Evolutionary conservation across 2,113 vertebrate species (phyloP).

Genomic region (Psettodes erumei): DNA sequence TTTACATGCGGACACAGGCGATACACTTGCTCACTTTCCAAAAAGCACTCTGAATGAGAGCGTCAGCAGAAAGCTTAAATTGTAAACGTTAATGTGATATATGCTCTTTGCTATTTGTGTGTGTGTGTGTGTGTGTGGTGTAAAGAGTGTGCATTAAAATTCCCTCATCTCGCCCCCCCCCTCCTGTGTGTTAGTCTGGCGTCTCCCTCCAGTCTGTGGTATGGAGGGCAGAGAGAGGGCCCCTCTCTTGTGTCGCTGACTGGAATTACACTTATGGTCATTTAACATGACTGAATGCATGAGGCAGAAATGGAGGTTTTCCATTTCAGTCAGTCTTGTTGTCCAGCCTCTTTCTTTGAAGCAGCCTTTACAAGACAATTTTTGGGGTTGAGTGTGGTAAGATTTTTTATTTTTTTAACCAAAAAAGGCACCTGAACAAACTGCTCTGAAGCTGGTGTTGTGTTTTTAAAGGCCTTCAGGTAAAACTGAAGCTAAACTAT

Average conservation of each 20-base stretch:
- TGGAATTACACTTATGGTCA: slow-evolving; percentile 77
- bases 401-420: neutral
- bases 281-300: slow-evolving; percentile 68
- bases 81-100: slow-evolving; percentile 61
- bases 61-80: slow-evolving; percentile 62
- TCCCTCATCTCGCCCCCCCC: slow-evolving; percentile 40
- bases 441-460: neutral
- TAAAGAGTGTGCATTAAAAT: slow-evolving; percentile 59
- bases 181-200: slow-evolving; percentile 44
- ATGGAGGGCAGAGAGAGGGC: slow-evolving; percentile 68
- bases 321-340: slow-evolving; percentile 31
- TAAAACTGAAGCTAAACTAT: too few relatives aligned
- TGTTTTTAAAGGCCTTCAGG: neutral
- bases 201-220: slow-evolving; percentile 76
- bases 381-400: neutral
- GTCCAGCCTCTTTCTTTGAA: neutral
- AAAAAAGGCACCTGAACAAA: neutral
- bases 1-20: slow-evolving; percentile 18
- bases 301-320: slow-evolving; percentile 53
- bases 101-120: slow-evolving; percentile 24
- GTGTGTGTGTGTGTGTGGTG: slow-evolving; percentile 10
- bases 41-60: slow-evolving; percentile 20
- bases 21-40: slow-evolving; percentile 36
- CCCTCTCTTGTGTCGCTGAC: slow-evolving; percentile 70
- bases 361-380: neutral